Evolutionary conservation across 2,888 invertebrate genomes (phyloP), one percentile per base, ranked within the genome.

Genomic region (Drosophila engyochracea): DNA sequence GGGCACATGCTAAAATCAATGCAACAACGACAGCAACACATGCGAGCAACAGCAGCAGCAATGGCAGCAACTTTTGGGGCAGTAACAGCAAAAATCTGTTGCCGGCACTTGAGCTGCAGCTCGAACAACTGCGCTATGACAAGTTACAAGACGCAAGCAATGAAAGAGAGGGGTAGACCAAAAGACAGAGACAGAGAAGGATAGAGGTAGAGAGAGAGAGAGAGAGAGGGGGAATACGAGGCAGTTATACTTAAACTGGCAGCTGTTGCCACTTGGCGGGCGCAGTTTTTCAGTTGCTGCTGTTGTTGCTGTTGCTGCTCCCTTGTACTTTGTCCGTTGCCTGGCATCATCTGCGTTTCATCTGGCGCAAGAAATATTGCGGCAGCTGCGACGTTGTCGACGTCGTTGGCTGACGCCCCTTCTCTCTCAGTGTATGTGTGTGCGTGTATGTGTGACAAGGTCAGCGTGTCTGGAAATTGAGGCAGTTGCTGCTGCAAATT

Each of bases 261-360:
- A 83, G 89, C 79, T 85, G 89, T 83, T 84, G 84, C 84, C 89
- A 81, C 84, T 84, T 89, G 84, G 86, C 84, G 83, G 66, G 68
- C 83, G 83, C 86, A 76, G 83, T 83, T 85, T 85, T 82, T 74
- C 83, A 83, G 70, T 81, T 67, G 62, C 64, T 60, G 67, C 60
- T 70, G 66, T 30, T 79, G 49, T n/a, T 62, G 58, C 39, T 76
- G 66, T 30, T 76, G 49, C 22, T 62, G 58, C 41, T 76, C 47
- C 33, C 76, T 65, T 62, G 44, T 25, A 35, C 54, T 39, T 44
- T 61, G 55, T 63, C 44, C 78, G n/a, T 31, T 60, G 67, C 51
- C 83, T 72, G 87, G 91, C 92, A 92, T 91, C 92, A 92, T 92
- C 92, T 92, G 92, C 82, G 89, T 91, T 91, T 92, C 92, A 92